Conservation (phyloP, 2,797 vertebrate species). For the Sebastiscus albofasciatus region DNA sequence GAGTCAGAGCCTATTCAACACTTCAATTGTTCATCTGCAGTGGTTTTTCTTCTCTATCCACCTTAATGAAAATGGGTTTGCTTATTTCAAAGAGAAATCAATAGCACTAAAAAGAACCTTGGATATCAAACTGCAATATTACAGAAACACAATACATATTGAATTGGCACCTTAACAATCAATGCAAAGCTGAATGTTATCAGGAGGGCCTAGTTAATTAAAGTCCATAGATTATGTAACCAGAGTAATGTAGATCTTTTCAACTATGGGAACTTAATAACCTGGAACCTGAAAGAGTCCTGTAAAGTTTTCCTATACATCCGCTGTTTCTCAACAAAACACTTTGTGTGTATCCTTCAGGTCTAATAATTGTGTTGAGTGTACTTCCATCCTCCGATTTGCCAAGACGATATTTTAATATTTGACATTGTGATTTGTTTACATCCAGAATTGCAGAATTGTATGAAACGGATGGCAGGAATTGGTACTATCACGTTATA, state of each 20-base stretch:
- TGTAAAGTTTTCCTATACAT: background rate
- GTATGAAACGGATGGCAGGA: background rate
- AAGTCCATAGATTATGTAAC: background rate
- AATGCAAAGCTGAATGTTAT: no score
- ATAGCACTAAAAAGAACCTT: background rate
- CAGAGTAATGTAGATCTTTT: background rate
- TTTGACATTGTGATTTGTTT: background rate
- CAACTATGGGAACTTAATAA: background rate
- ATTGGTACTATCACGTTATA: no score
- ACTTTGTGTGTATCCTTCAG: background rate
- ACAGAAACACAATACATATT: background rate
- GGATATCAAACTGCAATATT: background rate
- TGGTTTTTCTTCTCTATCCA: background rate
- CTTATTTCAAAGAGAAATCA: background rate
- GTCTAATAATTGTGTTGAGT: background rate
- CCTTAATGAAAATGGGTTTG: background rate
- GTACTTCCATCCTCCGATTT: background rate
- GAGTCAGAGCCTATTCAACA: slow-evolving; percentile 27
- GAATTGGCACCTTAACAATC: background rate
- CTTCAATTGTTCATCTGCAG: background rate
- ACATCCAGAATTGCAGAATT: background rate
- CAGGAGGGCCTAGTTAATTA: background rate
- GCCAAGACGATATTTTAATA: background rate
- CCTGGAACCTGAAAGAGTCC: background rate
- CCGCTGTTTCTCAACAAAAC: background rate